Conservation (phyloP, 2,797 vertebrate genomes). For the Poliocrania exsul region DNA sequence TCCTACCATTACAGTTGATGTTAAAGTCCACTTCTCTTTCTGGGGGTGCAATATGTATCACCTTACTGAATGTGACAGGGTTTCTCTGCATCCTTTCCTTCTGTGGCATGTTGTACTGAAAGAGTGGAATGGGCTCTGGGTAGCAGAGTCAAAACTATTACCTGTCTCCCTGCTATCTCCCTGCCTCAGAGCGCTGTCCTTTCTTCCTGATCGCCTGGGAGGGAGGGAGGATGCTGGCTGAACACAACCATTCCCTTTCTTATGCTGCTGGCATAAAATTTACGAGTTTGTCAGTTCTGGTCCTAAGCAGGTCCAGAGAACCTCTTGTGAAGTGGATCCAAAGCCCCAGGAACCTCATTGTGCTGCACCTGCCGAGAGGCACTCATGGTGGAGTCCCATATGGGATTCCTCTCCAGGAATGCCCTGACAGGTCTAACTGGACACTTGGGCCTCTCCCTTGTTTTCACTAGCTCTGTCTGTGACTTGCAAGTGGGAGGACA, state of each 20-base stretch:
- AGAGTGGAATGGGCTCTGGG: not conserved
- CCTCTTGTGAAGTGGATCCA: not conserved
- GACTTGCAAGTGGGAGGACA: not conserved
- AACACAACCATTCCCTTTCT: not conserved
- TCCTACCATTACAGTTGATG: not conserved
- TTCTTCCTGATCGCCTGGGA: not conserved
- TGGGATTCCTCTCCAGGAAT: not conserved
- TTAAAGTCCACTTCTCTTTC: not conserved
- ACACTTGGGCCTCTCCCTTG: not conserved
- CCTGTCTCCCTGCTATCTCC: not conserved
- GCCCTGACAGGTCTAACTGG: not conserved
- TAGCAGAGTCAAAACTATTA: not conserved
- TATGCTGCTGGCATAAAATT: not conserved
- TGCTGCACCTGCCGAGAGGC: not conserved
- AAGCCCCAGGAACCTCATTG: not conserved
- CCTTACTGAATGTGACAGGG: not conserved
- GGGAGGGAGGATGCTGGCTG: not conserved
- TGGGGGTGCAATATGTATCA: not conserved
- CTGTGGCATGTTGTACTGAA: not conserved
- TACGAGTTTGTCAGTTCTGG: not conserved
- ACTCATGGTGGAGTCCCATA: rapidly evolving
- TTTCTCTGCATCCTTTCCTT: not conserved
- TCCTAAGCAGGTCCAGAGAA: not conserved
- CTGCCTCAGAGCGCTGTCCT: not conserved
- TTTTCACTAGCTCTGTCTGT: not conserved